Evolutionary conservation across 2,797 vertebrate genomes (phyloP), one percentile per base, ranked within the genome.

Genomic region (Miichthys miiuy): DNA sequence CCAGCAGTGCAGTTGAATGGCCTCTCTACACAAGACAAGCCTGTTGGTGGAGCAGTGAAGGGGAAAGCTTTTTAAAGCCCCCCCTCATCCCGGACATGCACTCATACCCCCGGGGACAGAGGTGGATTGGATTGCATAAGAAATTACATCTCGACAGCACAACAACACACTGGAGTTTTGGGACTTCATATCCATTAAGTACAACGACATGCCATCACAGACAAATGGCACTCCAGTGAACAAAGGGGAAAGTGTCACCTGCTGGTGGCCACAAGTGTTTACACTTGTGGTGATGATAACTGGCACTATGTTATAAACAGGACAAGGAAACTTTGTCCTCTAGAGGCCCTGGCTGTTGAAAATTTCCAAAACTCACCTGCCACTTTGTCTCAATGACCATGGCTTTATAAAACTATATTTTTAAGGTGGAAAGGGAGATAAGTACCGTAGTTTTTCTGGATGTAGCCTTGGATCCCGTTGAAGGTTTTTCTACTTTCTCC

Each of bases 161-260:
- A 60, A 79, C 34, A 1, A 73, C 64, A 71, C 64, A 72, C 68
- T 69, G 51, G 6, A 65, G 72, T 80, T 87, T 83, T 68, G 42
- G 74, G 69, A 74, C 69, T 80, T 80, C 70, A 70, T 77, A 81
- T 86, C 89, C 79, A 78, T 87, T 80, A 87, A 80, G 79, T 71
- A 77, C 78, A 78, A 65, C 81, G 75, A 84, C 85, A 64, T 87
- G 71, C 80, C 72, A 87, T 88, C 77, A 85, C 50, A 48, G 83
- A 79, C 66, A 83, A 88, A 93, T 79, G 80, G 67, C 71, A 76
- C 82, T 79, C 76, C 58, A 30, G 82, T 81, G 91, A 91, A 91
- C 88, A 92, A 89, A 92, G 92, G 92, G 91, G 81, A 94, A 95
- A 92, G 94, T 95, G 95, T 94, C 94, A 94, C 94, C 94, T 94